Conservation (phyloP, 2,888 invertebrate species). For the Tetheella fluctuosa region DNA sequence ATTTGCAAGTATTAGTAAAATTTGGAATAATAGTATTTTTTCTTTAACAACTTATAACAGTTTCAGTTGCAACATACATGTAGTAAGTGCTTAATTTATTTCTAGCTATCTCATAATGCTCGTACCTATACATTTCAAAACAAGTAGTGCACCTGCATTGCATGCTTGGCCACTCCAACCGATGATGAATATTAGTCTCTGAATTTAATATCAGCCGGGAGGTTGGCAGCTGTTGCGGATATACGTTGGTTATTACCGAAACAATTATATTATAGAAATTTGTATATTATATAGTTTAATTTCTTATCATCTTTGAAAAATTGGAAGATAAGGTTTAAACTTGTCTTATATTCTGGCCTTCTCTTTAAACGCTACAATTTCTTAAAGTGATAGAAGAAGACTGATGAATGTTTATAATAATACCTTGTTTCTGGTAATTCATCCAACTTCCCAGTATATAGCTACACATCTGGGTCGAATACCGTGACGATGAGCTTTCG, state of each 20-base stretch:
- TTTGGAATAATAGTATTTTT: background rate
- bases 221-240: slow-evolving; percentile 10
- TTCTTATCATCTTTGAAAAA: background rate
- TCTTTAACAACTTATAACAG: background rate
- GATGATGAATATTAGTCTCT: slow-evolving; percentile 35
- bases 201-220: slow-evolving; percentile 36
- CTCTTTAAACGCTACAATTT: too few relatives aligned
- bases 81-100: background rate
- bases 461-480: too few relatives aligned
- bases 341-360: too few relatives aligned
- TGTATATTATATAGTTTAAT: background rate
- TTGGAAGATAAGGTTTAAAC: background rate
- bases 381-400: too few relatives aligned
- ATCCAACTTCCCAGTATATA: too few relatives aligned
- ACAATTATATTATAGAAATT: too few relatives aligned
- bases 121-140: background rate
- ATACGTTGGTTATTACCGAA: background rate
- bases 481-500: too few relatives aligned
- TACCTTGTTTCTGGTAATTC: too few relatives aligned
- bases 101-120: background rate
- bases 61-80: background rate
- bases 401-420: too few relatives aligned
- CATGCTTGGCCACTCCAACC: background rate
- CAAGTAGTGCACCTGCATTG: background rate
- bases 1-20: background rate